Base-by-base conservation (phyloP, 2,113 vertebrate genomes). In the Emydocephalus ijimae region DNA sequence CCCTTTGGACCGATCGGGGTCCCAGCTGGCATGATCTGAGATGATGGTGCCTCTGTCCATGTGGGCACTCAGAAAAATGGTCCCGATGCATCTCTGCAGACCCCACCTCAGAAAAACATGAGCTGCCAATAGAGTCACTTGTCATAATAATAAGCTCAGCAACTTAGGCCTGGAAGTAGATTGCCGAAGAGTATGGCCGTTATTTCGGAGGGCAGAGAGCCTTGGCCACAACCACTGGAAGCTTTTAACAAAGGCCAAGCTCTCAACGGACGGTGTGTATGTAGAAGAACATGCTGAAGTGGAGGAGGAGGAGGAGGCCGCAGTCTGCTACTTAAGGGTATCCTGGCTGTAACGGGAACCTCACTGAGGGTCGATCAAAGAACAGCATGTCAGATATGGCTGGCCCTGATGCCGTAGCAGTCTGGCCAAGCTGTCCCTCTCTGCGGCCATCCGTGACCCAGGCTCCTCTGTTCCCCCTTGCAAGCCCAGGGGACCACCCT, bases 221-320 rank as follows among this genome's bases (percentile, higher is more conserved):
- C 1, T 87, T 52, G 14, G 3, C 81, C 81, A 45, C 5, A n/a
- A 74, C 5, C 69, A 34, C n/a, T 8, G 15, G 69, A 21, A 39
- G 69, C 15, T 7, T 39, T 81, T 8, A 3, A 39, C 34, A 8
- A 21, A 39, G 69, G 34, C 69, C 39, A 74, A 39, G n/a, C 69
- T 34, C 69, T 81, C 15, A 3, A 20, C 1, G 0, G 0, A 21
- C 20, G 18, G 69, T 3, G 15, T 20, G 14, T 9, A 1, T 39
- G 69, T 20, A 20, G 43, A 3, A 43, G 45, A 10, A 55, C 45
- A 8, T 26, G 39, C 55, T 45, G 39, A 26, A 57, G 39, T 0
- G 1, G 8, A 50, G 48, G 48, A 50, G 8, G 48, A 50, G 48
- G 8, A 43, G 14, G 9, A 21, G 12, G 26, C 10, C 8, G 7